phyloP scores from a whole-genome alignment of 2,888 invertebrate species.

The Sacculina carcini region DNA sequence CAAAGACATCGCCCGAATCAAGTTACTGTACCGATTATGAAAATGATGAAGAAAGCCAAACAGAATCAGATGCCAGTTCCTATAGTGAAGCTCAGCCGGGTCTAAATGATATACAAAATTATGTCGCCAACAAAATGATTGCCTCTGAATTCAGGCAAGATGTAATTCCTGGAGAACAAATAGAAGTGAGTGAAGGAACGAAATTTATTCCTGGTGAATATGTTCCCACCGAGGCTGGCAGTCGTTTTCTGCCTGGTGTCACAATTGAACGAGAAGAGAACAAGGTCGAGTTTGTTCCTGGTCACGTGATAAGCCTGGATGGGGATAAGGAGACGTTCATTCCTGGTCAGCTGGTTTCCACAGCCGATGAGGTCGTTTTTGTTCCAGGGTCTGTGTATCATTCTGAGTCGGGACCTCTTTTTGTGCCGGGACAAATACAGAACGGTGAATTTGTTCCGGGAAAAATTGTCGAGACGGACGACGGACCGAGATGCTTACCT shows the following conservation, averaged over 20 bases:
- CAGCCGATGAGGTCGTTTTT: conserved; percentile 40
- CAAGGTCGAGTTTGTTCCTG: conserved; percentile 13
- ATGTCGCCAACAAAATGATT: conserved; percentile 25
- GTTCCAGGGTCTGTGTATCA: conserved; percentile 50
- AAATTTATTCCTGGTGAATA: conserved; percentile 15
- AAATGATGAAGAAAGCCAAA: no score
- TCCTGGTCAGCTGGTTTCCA: conserved; percentile 39
- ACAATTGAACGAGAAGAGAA: background rate
- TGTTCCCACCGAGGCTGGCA: conserved; percentile 9
- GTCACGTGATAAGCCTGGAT: conserved; percentile 14
- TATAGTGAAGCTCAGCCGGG: conserved; percentile 10
- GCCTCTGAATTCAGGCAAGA: conserved; percentile 9
- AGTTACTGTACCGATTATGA: no score
- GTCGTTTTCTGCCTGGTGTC: conserved; percentile 13
- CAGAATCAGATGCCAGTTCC: no score
- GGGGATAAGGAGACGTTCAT: conserved; percentile 27
- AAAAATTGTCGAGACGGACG: conserved; percentile 28
- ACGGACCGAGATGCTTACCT: conserved; percentile 19
- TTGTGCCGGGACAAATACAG: conserved; percentile 50
- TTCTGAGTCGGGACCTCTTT: conserved; percentile 35
- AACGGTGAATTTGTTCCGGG: conserved; percentile 32
- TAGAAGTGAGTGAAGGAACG: conserved; percentile 27
- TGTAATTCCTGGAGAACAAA: conserved; percentile 34
- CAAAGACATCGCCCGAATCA: no score
- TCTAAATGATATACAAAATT: conserved; percentile 11